Percentiles rank a stretch among this genome's conserved stretches.
These are phyloP conservation scores for Cantharis rufa DNA, from an alignment of 2,888 invertebrate species.

Conservation along the genomic window DNA sequence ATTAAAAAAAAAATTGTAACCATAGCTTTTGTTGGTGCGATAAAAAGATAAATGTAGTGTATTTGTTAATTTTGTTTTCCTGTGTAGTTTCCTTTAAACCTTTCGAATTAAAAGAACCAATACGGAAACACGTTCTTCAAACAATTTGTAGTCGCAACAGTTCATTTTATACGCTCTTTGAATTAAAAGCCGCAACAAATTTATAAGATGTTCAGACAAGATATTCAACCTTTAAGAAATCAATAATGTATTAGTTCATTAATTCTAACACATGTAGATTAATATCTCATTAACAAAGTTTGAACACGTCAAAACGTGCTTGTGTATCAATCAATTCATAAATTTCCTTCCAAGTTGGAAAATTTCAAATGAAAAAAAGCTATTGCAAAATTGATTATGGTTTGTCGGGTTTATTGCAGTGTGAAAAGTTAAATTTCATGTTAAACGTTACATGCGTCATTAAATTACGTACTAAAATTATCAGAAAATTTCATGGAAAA, in stretches of 20 bases:
- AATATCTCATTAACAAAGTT: background rate
- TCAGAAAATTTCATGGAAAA: conserved; percentile 27
- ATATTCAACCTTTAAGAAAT: background rate
- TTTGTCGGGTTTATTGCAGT: conserved; percentile 9
- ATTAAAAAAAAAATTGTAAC: too few species aligned
- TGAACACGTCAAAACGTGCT: background rate
- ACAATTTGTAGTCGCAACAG: conserved; percentile 28
- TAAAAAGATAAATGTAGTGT: background rate
- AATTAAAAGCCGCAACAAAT: conserved; percentile 6
- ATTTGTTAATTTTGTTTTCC: conserved; percentile 26
- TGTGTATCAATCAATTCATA: background rate
- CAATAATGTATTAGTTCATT: background rate
- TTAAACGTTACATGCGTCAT: conserved; percentile 27
- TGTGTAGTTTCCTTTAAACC: conserved; percentile 20
- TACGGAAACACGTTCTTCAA: conserved; percentile 27
- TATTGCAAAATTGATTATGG: conserved; percentile 9
- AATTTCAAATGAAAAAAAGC: background rate
- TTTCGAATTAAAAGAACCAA: conserved; percentile 19
- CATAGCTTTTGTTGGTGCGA: background rate
- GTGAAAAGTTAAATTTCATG: conserved; percentile 20
- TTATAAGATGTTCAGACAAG: background rate
- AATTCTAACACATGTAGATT: background rate
- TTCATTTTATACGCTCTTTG: conserved; percentile 15
- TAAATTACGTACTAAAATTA: conserved; percentile 29
- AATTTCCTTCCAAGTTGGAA: background rate